These are phyloP conservation scores for Meloidogyne chitwoodi DNA, from an alignment of 1,140 invertebrate genomes.

Conservation along the genomic window DNA sequence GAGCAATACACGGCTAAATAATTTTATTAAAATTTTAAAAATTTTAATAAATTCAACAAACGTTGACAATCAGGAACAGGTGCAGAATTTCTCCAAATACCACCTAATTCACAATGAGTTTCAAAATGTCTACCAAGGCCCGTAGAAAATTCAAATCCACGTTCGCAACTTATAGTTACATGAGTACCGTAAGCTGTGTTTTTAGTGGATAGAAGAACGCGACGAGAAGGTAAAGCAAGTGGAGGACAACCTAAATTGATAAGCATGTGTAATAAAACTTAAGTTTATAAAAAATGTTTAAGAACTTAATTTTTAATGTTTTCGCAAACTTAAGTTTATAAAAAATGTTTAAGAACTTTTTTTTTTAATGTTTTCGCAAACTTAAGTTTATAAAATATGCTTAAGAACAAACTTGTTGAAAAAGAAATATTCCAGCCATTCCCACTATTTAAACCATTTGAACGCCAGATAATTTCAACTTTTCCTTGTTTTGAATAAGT, in stretches of 20 bases:
- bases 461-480: constrained; percentile 79
- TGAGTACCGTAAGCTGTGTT: constrained; percentile 85
- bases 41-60: constrained; percentile 58
- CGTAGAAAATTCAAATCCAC: constrained; percentile 88
- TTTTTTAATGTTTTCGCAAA: neutral
- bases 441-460: constrained; percentile 78
- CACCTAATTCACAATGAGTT: constrained; percentile 74
- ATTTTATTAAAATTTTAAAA: neutral
- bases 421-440: constrained; percentile 83
- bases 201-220: constrained; percentile 71
- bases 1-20: constrained; percentile 84
- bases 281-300: neutral
- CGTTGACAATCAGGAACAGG: constrained; percentile 87
- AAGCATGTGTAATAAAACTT: neutral
- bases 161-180: constrained; percentile 82
- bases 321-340: neutral
- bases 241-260: constrained; percentile 79
- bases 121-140: constrained; percentile 53
- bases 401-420: constrained; percentile 71
- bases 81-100: constrained; percentile 80
- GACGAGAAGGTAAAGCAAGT: constrained; percentile 76
- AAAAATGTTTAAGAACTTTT: neutral
- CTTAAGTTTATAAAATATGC: too few relatives aligned
- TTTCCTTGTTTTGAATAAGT: constrained; percentile 85
- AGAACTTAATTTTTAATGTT: neutral